These are phyloP conservation scores for Tragelaphus eurycerus DNA, from an alignment of 2,797 vertebrate genomes.

Conservation along the genomic window DNA sequence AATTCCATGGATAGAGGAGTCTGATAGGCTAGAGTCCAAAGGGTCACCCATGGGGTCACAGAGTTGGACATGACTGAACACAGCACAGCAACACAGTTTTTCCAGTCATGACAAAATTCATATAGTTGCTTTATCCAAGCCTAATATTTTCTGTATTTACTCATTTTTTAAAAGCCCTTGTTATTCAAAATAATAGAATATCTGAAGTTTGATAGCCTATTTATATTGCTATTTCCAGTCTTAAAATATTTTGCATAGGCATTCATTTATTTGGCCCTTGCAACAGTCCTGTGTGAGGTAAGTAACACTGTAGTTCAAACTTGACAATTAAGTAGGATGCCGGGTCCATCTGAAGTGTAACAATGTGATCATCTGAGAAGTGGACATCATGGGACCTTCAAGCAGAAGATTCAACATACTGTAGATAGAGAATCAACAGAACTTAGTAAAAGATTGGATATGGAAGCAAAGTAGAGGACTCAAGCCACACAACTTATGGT, in stretches of 20 bases:
- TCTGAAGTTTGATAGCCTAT: background rate
- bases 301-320: background rate
- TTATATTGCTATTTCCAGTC: background rate
- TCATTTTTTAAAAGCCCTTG: background rate
- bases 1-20: background rate
- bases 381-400: background rate
- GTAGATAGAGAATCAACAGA: background rate
- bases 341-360: background rate
- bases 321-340: background rate
- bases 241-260: background rate
- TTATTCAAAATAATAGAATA: background rate
- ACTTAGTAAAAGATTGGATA: background rate
- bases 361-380: background rate
- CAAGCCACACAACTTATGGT: background rate
- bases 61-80: background rate
- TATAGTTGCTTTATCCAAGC: background rate
- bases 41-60: background rate
- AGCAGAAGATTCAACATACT: background rate
- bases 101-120: background rate
- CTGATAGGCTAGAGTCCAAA: background rate
- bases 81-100: background rate
- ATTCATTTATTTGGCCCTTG: background rate
- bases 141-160: background rate
- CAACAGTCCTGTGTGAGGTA: background rate
- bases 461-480: background rate